phyloP scores from a whole-genome alignment of 35 echinoderm and acorn worm genomes.

The Lytechinus pictus region DNA sequence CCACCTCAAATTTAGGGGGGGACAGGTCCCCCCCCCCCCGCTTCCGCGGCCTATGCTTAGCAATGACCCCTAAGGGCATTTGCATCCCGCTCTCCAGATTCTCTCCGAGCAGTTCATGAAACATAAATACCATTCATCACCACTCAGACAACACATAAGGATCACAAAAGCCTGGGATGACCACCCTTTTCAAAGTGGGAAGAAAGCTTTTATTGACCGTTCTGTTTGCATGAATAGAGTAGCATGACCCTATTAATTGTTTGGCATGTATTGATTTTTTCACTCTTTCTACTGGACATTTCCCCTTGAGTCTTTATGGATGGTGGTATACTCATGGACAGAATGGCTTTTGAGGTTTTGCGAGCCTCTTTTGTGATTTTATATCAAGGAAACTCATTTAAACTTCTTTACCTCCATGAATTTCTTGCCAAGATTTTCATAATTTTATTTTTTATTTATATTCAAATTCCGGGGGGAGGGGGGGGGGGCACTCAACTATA shows the following conservation, averaged over 20 bases:
- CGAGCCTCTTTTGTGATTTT: neutral
- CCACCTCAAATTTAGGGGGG: no score
- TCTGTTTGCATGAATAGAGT: neutral
- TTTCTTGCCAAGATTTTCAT: no score
- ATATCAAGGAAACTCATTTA: neutral
- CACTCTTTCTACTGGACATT: no score
- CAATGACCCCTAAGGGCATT: neutral
- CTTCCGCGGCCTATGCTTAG: no score
- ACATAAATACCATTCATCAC: neutral
- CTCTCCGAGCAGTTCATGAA: neutral
- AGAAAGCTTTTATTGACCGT: neutral
- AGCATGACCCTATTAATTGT: neutral
- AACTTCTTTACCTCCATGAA: neutral
- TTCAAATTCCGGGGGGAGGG: no score
- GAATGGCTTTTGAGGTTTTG: neutral
- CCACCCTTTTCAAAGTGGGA: neutral
- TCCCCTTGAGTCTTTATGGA: neutral
- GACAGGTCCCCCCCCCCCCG: no score
- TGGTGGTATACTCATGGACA: neutral
- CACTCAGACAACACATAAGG: neutral
- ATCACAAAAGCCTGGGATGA: neutral
- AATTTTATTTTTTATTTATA: no score
- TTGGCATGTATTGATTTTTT: neutral
- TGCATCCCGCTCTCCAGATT: neutral
- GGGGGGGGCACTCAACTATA: no score